These are phyloP conservation scores for Vireo griseus DNA, from an alignment of 2,797 vertebrate genomes.

Conservation along the genomic window DNA sequence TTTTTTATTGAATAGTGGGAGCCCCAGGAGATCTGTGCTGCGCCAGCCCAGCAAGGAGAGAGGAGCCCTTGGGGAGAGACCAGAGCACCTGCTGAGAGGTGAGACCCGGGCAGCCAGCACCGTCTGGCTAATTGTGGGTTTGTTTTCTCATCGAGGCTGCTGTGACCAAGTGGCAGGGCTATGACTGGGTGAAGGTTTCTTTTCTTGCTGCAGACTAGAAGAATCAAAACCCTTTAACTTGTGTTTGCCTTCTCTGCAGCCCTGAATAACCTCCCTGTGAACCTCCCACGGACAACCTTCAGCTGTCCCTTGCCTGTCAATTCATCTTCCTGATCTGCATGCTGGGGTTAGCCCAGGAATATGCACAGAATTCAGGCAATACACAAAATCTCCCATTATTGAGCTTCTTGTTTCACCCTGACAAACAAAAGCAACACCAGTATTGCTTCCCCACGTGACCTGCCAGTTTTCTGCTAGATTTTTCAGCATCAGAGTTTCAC, in stretches of 20 bases:
- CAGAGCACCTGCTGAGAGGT: background rate
- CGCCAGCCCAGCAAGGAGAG: background rate
- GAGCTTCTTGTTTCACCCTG: background rate
- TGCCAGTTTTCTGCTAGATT: background rate
- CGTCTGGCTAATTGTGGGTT: background rate
- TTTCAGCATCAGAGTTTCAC: background rate
- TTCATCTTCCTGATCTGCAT: background rate
- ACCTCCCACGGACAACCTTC: too few species aligned
- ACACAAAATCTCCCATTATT: background rate
- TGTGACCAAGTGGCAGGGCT: background rate
- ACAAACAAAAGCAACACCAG: background rate
- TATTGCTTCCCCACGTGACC: background rate
- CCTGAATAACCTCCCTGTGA: background rate
- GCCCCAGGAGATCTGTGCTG: background rate
- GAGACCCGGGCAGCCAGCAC: background rate
- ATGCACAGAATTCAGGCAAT: background rate
- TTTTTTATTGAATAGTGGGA: background rate
- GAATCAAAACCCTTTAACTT: background rate
- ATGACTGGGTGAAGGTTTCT: background rate
- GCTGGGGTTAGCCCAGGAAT: background rate
- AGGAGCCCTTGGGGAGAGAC: rapidly evolving
- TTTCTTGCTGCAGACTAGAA: background rate
- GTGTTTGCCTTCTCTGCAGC: background rate
- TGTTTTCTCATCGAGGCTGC: background rate
- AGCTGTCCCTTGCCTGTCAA: background rate